Evolutionary conservation across 2,888 invertebrate species (phyloP).

Genomic region (Diplolepis rosae): DNA sequence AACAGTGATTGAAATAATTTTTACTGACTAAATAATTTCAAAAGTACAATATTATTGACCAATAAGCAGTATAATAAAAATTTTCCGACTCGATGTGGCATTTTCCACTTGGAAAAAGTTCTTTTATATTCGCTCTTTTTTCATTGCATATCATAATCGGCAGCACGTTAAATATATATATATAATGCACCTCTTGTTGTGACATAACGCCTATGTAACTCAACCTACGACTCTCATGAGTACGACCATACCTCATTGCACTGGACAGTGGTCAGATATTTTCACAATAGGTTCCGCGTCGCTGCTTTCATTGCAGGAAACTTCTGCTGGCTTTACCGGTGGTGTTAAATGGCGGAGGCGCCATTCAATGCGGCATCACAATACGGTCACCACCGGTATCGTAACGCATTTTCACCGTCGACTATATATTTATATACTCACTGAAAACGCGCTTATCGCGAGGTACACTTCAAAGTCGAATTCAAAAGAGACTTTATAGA

Average conservation of each 20-base stretch:
- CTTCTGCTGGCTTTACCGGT: conserved; percentile 63
- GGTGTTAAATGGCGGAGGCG: conserved; percentile 66
- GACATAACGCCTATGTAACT: conserved; percentile 16
- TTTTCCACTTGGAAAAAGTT: not conserved
- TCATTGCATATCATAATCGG: conserved; percentile 11
- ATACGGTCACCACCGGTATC: conserved; percentile 64
- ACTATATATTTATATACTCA: not conserved
- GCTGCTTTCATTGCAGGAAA: conserved; percentile 70
- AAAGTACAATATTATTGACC: no score
- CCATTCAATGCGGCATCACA: conserved; percentile 67
- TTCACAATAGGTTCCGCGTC: conserved; percentile 69
- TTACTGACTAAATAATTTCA: no score
- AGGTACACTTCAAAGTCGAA: not conserved
- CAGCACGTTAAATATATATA: not conserved
- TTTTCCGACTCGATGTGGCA: no score
- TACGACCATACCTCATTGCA: conserved; percentile 65
- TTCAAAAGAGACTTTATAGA: not conserved
- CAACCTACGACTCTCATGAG: conserved; percentile 45
- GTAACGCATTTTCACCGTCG: conserved; percentile 44
- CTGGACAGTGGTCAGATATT: conserved; percentile 71
- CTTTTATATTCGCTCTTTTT: not conserved
- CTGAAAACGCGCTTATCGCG: conserved; percentile 6
- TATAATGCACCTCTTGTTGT: conserved; percentile 3
- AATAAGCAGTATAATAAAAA: no score
- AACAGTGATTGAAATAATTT: no score